These are phyloP conservation scores for Aphodius sticticus DNA, from an alignment of 2,888 invertebrate genomes.

Conservation along the genomic window DNA sequence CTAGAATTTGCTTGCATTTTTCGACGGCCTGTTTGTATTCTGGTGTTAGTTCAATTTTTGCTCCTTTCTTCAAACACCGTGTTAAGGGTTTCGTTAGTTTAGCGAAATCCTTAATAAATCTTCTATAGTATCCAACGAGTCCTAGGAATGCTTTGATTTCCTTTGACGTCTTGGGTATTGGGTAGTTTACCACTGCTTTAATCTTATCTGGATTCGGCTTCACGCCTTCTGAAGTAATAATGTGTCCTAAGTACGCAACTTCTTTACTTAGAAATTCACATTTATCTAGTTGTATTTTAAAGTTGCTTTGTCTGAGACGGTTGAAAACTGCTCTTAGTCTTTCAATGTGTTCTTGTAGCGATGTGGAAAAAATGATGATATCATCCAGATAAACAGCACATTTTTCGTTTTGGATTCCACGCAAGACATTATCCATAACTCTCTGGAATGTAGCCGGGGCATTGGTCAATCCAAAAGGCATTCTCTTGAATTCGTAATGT, in stretches of 20 bases:
- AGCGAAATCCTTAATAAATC: too few species aligned
- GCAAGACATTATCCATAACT: conserved; percentile 47
- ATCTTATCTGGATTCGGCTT: conserved; percentile 40
- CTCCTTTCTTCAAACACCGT: conserved; percentile 27
- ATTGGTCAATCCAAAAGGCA: conserved; percentile 48
- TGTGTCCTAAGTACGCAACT: too few species aligned
- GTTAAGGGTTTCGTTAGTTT: conserved; percentile 20
- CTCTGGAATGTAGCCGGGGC: conserved; percentile 32
- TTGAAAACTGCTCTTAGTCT: conserved; percentile 31
- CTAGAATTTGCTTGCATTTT: conserved; percentile 14
- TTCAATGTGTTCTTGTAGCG: conserved; percentile 44
- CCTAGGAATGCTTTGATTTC: conserved; percentile 34
- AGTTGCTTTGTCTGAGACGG: conserved; percentile 14
- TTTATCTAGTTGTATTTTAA: conserved; percentile 17
- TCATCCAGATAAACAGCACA: neutral
- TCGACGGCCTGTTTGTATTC: neutral
- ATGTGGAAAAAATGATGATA: neutral
- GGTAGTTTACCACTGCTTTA: conserved; percentile 35
- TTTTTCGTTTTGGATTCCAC: conserved; percentile 43
- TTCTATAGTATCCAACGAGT: too few species aligned
- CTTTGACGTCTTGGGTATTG: conserved; percentile 36
- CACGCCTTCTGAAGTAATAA: too few species aligned
- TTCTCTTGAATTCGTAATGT: conserved; percentile 28
- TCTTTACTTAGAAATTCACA: too few species aligned
- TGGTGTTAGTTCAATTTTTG: neutral